Conservation (phyloP, 2,113 vertebrate genomes). For the Fregata magnificens region DNA sequence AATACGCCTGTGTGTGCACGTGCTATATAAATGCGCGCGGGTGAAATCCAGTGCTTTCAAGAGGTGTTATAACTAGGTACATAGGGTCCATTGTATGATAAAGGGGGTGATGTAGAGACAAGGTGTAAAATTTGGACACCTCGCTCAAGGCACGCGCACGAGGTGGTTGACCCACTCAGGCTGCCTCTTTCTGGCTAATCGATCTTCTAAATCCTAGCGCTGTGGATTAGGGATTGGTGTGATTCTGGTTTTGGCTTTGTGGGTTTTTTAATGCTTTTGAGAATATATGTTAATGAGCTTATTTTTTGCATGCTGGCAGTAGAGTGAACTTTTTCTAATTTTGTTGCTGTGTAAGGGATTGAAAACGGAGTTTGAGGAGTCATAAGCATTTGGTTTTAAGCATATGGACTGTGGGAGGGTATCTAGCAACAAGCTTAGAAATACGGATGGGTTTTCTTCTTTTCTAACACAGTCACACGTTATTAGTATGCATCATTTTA, state of each 20-base stretch:
- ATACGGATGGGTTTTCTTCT: neutral
- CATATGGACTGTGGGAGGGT: conserved; percentile 39
- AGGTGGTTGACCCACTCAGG: neutral
- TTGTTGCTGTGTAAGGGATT: neutral
- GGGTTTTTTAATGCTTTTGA: neutral
- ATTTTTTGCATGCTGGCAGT: neutral
- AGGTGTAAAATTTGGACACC: neutral
- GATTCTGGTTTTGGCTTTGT: neutral
- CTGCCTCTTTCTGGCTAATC: neutral
- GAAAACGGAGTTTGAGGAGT: neutral
- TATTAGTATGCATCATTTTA: neutral
- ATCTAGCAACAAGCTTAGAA: neutral
- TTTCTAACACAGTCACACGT: neutral
- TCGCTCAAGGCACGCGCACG: fast-evolving
- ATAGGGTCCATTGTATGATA: fast-evolving
- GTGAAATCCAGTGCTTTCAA: neutral
- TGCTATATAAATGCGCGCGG: fast-evolving
- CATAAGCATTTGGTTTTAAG: neutral
- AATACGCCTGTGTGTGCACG: fast-evolving
- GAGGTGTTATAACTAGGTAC: fast-evolving
- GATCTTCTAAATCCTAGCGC: neutral
- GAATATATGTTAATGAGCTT: neutral
- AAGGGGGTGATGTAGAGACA: too few relatives aligned
- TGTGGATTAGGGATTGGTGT: neutral
- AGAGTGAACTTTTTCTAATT: neutral